Evolutionary conservation across 2,113 vertebrate species (phyloP), one percentile per base, ranked within the genome.

Genomic region (Ranitomeya imitator): DNA sequence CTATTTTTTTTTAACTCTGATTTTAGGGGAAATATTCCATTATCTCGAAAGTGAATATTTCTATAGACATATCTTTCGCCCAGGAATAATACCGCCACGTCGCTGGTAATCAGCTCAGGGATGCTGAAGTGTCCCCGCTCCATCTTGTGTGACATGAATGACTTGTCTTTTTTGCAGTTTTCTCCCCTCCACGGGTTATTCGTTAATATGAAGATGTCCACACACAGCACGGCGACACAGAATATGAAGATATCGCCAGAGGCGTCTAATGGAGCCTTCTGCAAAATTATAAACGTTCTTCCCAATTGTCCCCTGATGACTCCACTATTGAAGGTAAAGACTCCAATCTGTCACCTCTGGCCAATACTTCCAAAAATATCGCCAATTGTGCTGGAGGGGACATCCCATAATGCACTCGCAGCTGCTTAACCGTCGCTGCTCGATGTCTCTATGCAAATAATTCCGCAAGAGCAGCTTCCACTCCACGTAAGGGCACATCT

Each of bases 311-410:
- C 69, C 87, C n/a, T 77, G 81, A 88, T 23, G 60, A 76, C 37
- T 84, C 52, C 73, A 57, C 87, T 52, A 84, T 81, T 88, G 59
- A 83, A 88, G 78, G 81, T 88, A 88, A 84, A 88, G 87, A 55
- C 79, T 88, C 54, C 87, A 84, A 88, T 84, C 87, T 88, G 87
- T 88, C 87, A 88, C 81, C 87, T 84, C 73, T 84, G 87, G 87
- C 80, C 86, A 83, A 82, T 77, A 23, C 57, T 60, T n/a, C 23
- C 57, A 54, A 76, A 63, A 65, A 54, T 77, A 63, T 63, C n/a
- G 79, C 69, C 87, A 88, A 88, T 57, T 67, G 52, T 76, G 81
- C 87, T 77, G 60, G 52, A 78, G 73, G 81, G 87, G 76, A 88
- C 55, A 84, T 84, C 71, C 37, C 23, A 19, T n/a, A 88, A 88